phyloP scores from a whole-genome alignment of 2,113 vertebrate genomes.

The Oplegnathus fasciatus region DNA sequence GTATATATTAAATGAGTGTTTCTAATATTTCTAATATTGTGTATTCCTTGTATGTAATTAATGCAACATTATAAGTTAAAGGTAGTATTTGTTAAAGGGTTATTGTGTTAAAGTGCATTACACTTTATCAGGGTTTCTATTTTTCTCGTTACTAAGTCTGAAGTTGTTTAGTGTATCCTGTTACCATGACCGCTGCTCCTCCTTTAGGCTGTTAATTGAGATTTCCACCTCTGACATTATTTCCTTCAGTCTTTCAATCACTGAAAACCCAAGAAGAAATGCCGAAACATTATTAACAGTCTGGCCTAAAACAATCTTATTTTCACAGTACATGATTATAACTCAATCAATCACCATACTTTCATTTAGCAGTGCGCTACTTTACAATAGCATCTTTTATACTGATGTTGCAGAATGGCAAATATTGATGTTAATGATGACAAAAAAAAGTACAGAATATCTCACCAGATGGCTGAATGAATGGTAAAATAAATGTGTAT shows the following conservation, averaged over 20 bases:
- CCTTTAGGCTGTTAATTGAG: slow-evolving; percentile 89
- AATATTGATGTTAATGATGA: background rate
- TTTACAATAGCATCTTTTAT: background rate
- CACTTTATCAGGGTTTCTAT: background rate
- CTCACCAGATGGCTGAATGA: background rate
- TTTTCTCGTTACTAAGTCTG: background rate
- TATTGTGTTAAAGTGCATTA: background rate
- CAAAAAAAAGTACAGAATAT: background rate
- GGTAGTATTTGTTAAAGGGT: background rate
- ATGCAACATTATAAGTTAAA: background rate
- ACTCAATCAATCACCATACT: background rate
- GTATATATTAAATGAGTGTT: background rate
- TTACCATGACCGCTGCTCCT: slow-evolving; percentile 90
- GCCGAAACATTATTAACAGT: slow-evolving; percentile 14
- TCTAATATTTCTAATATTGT: background rate
- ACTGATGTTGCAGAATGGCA: too few relatives aligned
- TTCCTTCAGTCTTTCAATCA: slow-evolving; percentile 91
- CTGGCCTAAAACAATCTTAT: background rate
- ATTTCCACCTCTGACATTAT: slow-evolving; percentile 93
- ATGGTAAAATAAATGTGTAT: rapidly evolving
- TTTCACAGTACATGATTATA: too few relatives aligned
- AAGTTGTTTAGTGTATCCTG: slow-evolving; percentile 2
- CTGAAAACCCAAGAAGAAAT: slow-evolving; percentile 77
- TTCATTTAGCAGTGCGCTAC: background rate
- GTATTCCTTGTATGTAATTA: background rate